Evolutionary conservation across 2,888 invertebrate genomes (phyloP).

Genomic region (Drymonia ruficornis): DNA sequence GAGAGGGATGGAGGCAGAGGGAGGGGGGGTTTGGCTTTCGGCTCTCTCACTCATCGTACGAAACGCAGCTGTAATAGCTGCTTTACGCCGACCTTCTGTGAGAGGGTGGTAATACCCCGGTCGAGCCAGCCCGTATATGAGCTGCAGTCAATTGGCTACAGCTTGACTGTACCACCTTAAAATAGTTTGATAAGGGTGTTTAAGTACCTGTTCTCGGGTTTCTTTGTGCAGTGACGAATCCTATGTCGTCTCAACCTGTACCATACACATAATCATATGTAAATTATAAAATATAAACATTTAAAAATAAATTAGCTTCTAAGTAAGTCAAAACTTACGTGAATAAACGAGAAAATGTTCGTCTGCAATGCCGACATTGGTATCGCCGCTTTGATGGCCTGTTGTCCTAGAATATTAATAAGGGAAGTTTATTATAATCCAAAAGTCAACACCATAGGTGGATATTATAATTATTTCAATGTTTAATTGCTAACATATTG

Average conservation of each 20-base stretch:
- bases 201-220: slow-evolving; percentile 37
- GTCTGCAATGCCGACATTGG: slow-evolving; percentile 54
- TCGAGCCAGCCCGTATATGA: too few relatives aligned
- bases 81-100: too few relatives aligned
- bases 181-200: too few relatives aligned
- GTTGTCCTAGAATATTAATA: slow-evolving; percentile 31
- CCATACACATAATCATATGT: neutral
- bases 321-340: slow-evolving; percentile 49
- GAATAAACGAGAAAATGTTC: slow-evolving; percentile 53
- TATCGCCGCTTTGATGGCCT: slow-evolving; percentile 35
- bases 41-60: too few relatives aligned
- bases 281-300: neutral
- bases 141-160: too few relatives aligned
- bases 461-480: too few relatives aligned
- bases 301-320: neutral
- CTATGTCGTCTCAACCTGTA: slow-evolving; percentile 61
- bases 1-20: too few relatives aligned
- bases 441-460: neutral
- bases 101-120: too few relatives aligned
- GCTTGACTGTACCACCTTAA: too few relatives aligned
- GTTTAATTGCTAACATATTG: too few relatives aligned
- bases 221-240: slow-evolving; percentile 46
- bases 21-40: too few relatives aligned
- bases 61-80: too few relatives aligned
- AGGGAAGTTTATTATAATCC: neutral